Base-by-base conservation (phyloP, 1,140 invertebrate genomes). In the Neodiprion fabricii region DNA sequence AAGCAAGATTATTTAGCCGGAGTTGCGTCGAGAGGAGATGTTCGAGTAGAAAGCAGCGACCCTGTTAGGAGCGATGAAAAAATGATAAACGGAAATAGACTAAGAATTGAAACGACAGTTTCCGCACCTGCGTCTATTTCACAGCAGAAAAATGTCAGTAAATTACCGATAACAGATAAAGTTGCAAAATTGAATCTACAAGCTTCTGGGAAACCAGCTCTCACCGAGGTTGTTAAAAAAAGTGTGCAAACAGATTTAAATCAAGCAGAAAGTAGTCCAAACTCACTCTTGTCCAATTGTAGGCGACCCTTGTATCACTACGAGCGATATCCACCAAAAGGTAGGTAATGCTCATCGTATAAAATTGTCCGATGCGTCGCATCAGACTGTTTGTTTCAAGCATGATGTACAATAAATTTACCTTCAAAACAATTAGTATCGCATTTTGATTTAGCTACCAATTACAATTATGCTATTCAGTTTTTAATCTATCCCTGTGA, bases 1-100 rank as follows among this genome's bases (percentile, higher is more conserved):
- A 78, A 73, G 70, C 48, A 71, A 23, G 73, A 78, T 74, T 78
- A 78, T 67, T 72, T 78, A 12, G 50, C 75, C 48, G 77, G 75
- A 28, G 48, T 78, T n/a, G 75, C 72, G 21, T 71, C 77, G 11
- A 70, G 73, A 48, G 73, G 65, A 74, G 48, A 69, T 17, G 4
- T 69, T 17, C 11, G 12, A 23, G 67, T 69, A 3, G 23, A 23
- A 69, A 21, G 4, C 7, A 7, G 61, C 1, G 47, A 65, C 21
- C 67, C 61, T 47, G 12, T 67, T 21, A 10, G 68, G 50, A 67
- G 66, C 28, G 71, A 77, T 28, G 72, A 74, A 8, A n/a, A 72
- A 11, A 61, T 5, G 3, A 61, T 14, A 66, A n/a, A 67, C 12
- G 67, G 21, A 69, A 69, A 69, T 69, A 21, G 11, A 12, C n/a